These are phyloP conservation scores for Oncorhynchus gorbuscha DNA, from an alignment of 2,113 vertebrate species.

Conservation along the genomic window DNA sequence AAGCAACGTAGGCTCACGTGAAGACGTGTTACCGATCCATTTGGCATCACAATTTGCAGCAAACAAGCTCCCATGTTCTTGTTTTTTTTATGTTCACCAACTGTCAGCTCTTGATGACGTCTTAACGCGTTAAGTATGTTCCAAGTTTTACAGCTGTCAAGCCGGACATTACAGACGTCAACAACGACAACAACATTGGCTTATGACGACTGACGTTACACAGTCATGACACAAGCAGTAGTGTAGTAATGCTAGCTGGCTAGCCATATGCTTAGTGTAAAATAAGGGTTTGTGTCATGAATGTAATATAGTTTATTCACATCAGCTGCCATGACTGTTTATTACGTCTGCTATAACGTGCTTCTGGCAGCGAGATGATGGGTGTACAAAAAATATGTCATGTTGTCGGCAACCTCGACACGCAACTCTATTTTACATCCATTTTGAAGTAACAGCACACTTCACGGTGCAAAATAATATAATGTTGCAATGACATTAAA, in stretches of 20 bases:
- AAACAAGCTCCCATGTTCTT: neutral
- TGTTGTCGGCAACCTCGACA: too few relatives aligned
- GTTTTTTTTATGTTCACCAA: constrained; percentile 1
- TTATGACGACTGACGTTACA: constrained; percentile 15
- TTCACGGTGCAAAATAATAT: too few relatives aligned
- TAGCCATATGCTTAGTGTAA: constrained; percentile 21
- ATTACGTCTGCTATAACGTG: too few relatives aligned
- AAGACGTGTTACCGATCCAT: too few relatives aligned
- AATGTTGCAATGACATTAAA: too few relatives aligned
- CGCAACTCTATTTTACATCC: too few relatives aligned
- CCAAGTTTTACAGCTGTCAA: neutral
- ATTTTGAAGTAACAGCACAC: too few relatives aligned
- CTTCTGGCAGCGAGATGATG: too few relatives aligned
- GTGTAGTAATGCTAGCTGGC: constrained; percentile 41
- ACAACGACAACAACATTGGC: neutral
- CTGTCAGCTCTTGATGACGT: too few relatives aligned
- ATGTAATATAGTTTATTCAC: neutral
- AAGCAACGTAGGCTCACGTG: too few relatives aligned
- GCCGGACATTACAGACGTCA: neutral
- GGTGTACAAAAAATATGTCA: too few relatives aligned
- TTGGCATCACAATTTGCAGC: neutral
- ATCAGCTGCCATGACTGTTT: too few relatives aligned
- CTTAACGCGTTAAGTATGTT: neutral
- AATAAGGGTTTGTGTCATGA: neutral
- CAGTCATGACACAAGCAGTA: constrained; percentile 13